These are phyloP conservation scores for Trissolcus basalis DNA, from an alignment of 1,140 invertebrate species.

Conservation along the genomic window DNA sequence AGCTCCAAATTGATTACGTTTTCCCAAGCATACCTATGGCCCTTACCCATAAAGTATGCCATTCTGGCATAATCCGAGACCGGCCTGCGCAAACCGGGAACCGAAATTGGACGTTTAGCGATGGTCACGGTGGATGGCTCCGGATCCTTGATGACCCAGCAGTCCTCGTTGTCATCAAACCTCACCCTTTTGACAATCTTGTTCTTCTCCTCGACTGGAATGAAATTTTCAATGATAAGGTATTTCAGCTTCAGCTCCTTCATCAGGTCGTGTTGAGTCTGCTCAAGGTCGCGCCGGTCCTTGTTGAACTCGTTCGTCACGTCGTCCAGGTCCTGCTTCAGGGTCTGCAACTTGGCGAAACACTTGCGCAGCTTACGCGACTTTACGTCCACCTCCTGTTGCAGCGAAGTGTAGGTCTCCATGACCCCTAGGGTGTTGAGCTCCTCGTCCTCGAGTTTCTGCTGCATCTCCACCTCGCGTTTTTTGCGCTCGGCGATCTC, in stretches of 20 bases:
- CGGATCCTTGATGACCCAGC: conserved; percentile 81
- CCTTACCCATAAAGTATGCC: conserved; percentile 78
- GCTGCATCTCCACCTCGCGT: conserved; percentile 89
- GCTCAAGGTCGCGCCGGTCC: conserved; percentile 87
- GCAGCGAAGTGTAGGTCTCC: conserved; percentile 94
- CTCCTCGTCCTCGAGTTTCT: conserved; percentile 90
- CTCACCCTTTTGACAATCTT: conserved; percentile 86
- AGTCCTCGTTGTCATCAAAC: conserved; percentile 93
- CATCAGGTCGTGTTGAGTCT: conserved; percentile 86
- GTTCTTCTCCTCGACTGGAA: conserved; percentile 92
- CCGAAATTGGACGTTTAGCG: conserved; percentile 80
- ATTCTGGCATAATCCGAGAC: conserved; percentile 84
- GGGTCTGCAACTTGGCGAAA: conserved; percentile 70
- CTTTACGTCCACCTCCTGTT: conserved; percentile 94
- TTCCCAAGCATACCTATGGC: conserved; percentile 83
- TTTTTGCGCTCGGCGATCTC: conserved; percentile 91
- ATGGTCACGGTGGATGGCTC: conserved; percentile 71
- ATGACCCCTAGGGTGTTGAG: conserved; percentile 95
- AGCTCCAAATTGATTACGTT: conserved; percentile 90
- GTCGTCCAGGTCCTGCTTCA: conserved; percentile 86
- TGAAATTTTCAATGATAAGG: conserved; percentile 97
- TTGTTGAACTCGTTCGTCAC: conserved; percentile 88
- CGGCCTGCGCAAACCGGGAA: conserved; percentile 80
- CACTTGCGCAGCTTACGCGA: conserved; percentile 87
- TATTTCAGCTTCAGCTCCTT: conserved; percentile 86